These are phyloP conservation scores for Drosophila quadrilineata DNA, from an alignment of 1,140 invertebrate genomes.

Conservation along the genomic window DNA sequence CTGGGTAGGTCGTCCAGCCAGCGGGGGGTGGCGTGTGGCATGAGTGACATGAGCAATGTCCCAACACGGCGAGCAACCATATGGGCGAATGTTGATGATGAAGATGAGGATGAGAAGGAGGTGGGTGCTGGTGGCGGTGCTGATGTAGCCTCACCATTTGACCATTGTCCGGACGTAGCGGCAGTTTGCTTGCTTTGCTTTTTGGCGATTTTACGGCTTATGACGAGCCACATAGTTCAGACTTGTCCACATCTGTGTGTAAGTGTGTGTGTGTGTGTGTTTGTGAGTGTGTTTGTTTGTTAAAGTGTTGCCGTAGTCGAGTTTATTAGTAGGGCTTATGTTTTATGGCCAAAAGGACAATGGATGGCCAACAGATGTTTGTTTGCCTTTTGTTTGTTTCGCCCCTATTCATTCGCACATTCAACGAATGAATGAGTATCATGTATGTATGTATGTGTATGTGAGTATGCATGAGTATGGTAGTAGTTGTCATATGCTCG, in stretches of 20 bases:
- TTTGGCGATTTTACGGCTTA: conserved; percentile 79
- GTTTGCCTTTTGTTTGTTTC: conserved; percentile 69
- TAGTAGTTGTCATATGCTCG: conserved; percentile 72
- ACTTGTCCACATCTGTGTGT: conserved; percentile 11
- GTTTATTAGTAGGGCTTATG: conserved; percentile 78
- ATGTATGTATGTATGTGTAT: conserved; percentile 1
- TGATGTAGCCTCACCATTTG: conserved; percentile 40
- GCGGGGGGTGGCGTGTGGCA: conserved; percentile 51
- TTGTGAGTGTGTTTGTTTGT: conserved; percentile 24
- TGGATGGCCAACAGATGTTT: conserved; percentile 77
- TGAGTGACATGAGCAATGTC: conserved; percentile 71
- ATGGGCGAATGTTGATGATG: no score
- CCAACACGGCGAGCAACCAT: conserved; percentile 16
- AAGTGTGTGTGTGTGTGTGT: conserved; percentile 17
- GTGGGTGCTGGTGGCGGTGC: no score
- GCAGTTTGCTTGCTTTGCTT: conserved; percentile 72
- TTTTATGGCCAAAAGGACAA: conserved; percentile 76
- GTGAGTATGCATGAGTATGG: conserved; percentile 8
- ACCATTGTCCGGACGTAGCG: conserved; percentile 52
- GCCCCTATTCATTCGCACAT: conserved; percentile 23
- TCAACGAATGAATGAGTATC: conserved; percentile 7
- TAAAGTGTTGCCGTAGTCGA: conserved; percentile 66
- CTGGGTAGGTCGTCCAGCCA: conserved; percentile 4
- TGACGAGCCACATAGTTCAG: conserved; percentile 68
- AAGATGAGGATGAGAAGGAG: no score